Conservation (phyloP, 1,140 invertebrate genomes). For the Octopus bimaculoides region DNA sequence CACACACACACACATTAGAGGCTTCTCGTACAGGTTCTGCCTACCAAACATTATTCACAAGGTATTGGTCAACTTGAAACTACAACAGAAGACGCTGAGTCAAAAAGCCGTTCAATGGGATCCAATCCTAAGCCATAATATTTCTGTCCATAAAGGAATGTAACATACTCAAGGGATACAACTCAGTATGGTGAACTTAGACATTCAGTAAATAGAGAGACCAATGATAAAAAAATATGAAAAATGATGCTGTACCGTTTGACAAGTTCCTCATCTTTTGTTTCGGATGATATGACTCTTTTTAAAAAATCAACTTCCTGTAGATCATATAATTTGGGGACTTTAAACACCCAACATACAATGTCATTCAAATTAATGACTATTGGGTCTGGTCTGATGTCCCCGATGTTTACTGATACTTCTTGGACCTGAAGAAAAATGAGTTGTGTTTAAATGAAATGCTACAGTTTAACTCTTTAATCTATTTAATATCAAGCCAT, state of each 20-base stretch:
- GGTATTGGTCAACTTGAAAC: too few species aligned
- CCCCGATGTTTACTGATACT: slow-evolving; percentile 38
- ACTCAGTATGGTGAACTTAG: too few species aligned
- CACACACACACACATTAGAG: too few species aligned
- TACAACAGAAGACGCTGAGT: too few species aligned
- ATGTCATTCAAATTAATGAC: slow-evolving; percentile 50
- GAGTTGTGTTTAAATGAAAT: neutral
- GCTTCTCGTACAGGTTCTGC: too few species aligned
- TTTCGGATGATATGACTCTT: neutral
- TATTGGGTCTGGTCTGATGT: slow-evolving; percentile 50
- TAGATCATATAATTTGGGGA: slow-evolving; percentile 38
- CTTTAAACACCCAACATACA: slow-evolving; percentile 53
- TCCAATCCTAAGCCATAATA: too few species aligned
- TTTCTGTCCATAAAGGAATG: too few species aligned
- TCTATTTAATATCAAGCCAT: too few species aligned
- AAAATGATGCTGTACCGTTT: neutral
- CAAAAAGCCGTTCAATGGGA: too few species aligned
- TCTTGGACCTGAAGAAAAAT: slow-evolving; percentile 45
- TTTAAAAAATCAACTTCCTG: slow-evolving; percentile 25
- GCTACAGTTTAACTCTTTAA: too few species aligned
- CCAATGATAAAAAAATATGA: neutral
- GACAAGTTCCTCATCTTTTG: neutral
- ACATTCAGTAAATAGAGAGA: neutral
- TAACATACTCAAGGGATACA: too few species aligned
- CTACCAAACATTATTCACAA: too few species aligned